Conservation (phyloP, 1,140 invertebrate genomes). For the Cydia pomonella region DNA sequence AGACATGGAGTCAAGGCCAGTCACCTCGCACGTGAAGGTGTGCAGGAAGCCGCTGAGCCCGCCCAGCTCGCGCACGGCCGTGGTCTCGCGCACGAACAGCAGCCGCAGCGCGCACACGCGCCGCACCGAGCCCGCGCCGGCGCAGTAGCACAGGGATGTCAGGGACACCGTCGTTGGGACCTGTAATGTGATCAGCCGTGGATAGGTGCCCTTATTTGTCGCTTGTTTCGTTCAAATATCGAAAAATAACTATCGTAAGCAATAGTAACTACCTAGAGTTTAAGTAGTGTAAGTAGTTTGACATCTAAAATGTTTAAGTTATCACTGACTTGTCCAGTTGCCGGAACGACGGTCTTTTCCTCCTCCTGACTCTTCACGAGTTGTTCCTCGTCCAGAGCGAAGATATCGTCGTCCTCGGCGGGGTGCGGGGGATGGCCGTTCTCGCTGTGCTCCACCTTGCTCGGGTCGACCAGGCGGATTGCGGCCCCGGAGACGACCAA, state of each 20-base stretch:
- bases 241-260: too few species aligned
- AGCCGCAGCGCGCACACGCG: constrained; percentile 97
- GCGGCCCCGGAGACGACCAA: constrained; percentile 81
- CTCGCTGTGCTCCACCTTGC: constrained; percentile 45
- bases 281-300: too few species aligned
- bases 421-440: constrained; percentile 35
- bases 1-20: constrained; percentile 81
- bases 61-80: constrained; percentile 93
- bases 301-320: too few species aligned
- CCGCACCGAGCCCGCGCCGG: constrained; percentile 89
- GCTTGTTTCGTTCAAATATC: too few species aligned
- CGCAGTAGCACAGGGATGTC: constrained; percentile 90
- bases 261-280: too few species aligned
- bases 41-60: constrained; percentile 95
- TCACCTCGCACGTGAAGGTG: constrained; percentile 93
- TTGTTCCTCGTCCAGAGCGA: constrained; percentile 68
- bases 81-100: constrained; percentile 97
- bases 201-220: too few species aligned
- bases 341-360: constrained; percentile 35
- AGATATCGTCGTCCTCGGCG: constrained; percentile 63
- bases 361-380: constrained; percentile 56
- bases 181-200: constrained; percentile 1
- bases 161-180: constrained; percentile 74
- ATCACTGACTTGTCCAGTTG: constrained; percentile 50
- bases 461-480: constrained; percentile 55